Conservation (phyloP, 2,888 invertebrate genomes). For the Clistopyga incitator region DNA sequence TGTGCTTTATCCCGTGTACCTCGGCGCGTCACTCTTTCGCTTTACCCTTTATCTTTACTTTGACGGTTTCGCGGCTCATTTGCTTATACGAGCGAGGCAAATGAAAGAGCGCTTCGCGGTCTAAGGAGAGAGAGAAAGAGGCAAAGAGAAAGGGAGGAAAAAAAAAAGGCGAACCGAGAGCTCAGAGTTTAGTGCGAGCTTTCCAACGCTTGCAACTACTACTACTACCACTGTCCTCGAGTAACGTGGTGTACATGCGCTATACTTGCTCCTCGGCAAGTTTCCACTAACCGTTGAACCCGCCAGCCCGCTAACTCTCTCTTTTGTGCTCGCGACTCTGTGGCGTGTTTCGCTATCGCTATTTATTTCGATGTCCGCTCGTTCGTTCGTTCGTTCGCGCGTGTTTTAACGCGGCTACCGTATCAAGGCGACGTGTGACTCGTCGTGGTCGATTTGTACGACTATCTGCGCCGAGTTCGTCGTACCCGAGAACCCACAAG, state of each 20-base stretch:
- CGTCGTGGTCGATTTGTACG: constrained; percentile 38
- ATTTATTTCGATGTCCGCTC: constrained; percentile 49
- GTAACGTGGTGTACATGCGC: background rate
- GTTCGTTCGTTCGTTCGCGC: background rate
- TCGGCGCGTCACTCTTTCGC: constrained; percentile 21
- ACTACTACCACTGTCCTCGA: background rate
- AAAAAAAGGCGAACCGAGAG: constrained; percentile 17
- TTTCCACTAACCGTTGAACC: constrained; percentile 63
- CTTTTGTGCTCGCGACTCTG: constrained; percentile 47
- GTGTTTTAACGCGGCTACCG: constrained; percentile 24
- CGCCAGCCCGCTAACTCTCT: constrained; percentile 52
- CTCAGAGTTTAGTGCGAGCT: constrained; percentile 19
- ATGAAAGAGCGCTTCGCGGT: constrained; percentile 37
- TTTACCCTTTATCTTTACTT: constrained; percentile 55
- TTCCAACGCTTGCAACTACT: constrained; percentile 15
- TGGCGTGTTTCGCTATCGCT: constrained; percentile 40
- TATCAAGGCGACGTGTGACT: constrained; percentile 32
- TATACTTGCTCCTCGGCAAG: constrained; percentile 18
- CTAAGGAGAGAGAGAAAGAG: constrained; percentile 21
- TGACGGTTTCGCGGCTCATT: constrained; percentile 57
- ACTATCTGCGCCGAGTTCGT: constrained; percentile 38
- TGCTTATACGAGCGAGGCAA: constrained; percentile 39
- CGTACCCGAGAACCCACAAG: constrained; percentile 47
- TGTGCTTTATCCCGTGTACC: constrained; percentile 23
- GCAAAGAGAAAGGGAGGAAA: constrained; percentile 4